Base-by-base conservation (phyloP, 2,113 vertebrate species). In the Camelus bactrianus region DNA sequence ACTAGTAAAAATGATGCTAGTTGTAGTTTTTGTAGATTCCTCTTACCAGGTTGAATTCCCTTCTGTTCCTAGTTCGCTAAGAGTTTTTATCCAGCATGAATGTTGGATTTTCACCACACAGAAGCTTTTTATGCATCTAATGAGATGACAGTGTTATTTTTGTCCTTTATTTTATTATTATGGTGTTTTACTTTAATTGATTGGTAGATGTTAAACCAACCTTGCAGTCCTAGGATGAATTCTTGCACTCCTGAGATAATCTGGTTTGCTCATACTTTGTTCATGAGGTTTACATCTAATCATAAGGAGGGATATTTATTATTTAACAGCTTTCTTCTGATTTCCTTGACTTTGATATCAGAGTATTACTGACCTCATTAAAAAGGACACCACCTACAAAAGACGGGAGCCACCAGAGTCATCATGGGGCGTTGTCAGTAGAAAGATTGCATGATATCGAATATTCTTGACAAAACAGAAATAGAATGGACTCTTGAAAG, bases 251-350 rank as follows among this genome's bases (percentile, higher is more conserved):
- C 52, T 90, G 72, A 11, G 79, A 54, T 86, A 65, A 77, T 86
- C 80, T 84, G 30, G 32, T 86, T 75, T 93, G 42, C 35, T 96
- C 11, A 6, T 32, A 89, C 76, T 77, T 76, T 93, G 22, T 81
- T 82, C n/a, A 54, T 92, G 69, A 46, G 35, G 86, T 92, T 73
- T 83, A 17, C 6, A 56, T 86, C 5, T 83, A 92, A 58, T 89
- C 50, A 70, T 65, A 95, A 95, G 32, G 67, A 95, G 32, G 67
- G 14, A 16, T 91, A n/a, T 38, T n/a, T 91, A n/a, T 38, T n/a
- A 15, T 38, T 81, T 14, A 22, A 3, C n/a, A 65, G 19, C 82
- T 94, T 75, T 93, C 56, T 77, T 30, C 35, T 64, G n/a, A 82
- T 54, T 65, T 89, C 80, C 89, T 76, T 85, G 67, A 17, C 35